These are phyloP conservation scores for Hemibagrus guttatus DNA, from an alignment of 2,797 vertebrate genomes.

Conservation along the genomic window DNA sequence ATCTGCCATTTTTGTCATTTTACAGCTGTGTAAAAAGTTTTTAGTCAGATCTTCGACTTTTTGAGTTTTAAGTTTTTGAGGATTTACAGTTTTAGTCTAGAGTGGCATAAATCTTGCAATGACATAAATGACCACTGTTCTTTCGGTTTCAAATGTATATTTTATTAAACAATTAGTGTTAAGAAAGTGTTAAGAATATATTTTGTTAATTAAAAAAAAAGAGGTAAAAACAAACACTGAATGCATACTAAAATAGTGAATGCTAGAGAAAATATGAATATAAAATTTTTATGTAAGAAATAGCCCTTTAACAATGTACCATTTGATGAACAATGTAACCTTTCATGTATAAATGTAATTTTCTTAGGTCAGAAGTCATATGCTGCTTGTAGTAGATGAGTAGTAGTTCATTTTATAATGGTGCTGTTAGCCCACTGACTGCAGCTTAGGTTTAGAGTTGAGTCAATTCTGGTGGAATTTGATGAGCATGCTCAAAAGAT, in stretches of 20 bases:
- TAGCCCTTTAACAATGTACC: neutral
- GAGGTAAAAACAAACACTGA: neutral
- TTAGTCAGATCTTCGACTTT: neutral
- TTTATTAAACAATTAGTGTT: neutral
- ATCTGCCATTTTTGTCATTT: neutral
- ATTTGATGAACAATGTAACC: neutral
- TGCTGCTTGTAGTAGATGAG: neutral
- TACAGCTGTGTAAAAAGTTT: neutral
- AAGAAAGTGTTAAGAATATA: neutral
- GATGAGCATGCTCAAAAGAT: constrained; percentile 64
- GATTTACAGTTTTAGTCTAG: neutral
- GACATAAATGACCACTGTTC: neutral
- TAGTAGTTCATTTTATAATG: neutral
- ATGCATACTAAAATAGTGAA: neutral
- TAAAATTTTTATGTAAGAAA: neutral
- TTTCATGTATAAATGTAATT: neutral
- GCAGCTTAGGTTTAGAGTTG: neutral
- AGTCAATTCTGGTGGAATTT: constrained; percentile 60
- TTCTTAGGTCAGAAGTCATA: neutral
- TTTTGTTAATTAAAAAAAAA: neutral
- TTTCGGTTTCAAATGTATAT: neutral
- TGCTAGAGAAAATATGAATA: neutral
- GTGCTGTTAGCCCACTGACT: neutral
- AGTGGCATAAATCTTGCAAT: neutral
- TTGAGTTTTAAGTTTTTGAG: neutral